Base-by-base conservation (phyloP, 2,113 vertebrate genomes). In the Cinclus mexicanus region DNA sequence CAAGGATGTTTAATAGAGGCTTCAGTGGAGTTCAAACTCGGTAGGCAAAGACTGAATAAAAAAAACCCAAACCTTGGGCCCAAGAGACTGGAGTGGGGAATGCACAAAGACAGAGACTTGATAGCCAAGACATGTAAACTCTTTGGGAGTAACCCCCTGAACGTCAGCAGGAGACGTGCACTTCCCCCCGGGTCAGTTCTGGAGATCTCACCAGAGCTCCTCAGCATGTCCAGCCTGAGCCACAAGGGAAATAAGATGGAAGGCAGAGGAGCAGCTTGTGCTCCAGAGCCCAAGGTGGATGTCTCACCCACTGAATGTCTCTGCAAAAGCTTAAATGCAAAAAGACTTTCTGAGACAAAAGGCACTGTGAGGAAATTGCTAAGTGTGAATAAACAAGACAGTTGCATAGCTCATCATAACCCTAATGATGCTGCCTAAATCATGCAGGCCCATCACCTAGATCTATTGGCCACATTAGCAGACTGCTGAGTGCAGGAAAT, bases 371-470 rank as follows among this genome's bases (percentile, higher is more conserved):
- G 67, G 75, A 64, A 95, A 95, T 72, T 70, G 77, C 91, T 47
- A 93, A 87, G 74, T 95, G 74, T 91, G 88, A 94, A 90, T 88
- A 96, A 97, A 96, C 90, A 97, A 92, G 84, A 57, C 70, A 81
- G 87, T 95, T 93, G 90, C 75, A 59, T 17, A 91, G 90, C 95
- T 95, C 95, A 95, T 96, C 95, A 96, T 93, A 90, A 80, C 75
- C 87, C 59, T 96, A 97, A 97, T 67, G 88, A 93, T 72, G 70
- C 75, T 76, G 83, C 67, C 56, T 94, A 93, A 97, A 95, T 96
- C 96, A 92, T 20, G 52, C 77, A 76, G 80, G 18, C 80, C 90
- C 95, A 83, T 92, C 96, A 93, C 85, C 93, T 81, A 89, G 83
- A 94, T 93, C 96, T 92, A 95, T 89, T 63, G 78, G 71, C 60